phyloP scores from a whole-genome alignment of 2,888 invertebrate species.

The Noctua janthe region DNA sequence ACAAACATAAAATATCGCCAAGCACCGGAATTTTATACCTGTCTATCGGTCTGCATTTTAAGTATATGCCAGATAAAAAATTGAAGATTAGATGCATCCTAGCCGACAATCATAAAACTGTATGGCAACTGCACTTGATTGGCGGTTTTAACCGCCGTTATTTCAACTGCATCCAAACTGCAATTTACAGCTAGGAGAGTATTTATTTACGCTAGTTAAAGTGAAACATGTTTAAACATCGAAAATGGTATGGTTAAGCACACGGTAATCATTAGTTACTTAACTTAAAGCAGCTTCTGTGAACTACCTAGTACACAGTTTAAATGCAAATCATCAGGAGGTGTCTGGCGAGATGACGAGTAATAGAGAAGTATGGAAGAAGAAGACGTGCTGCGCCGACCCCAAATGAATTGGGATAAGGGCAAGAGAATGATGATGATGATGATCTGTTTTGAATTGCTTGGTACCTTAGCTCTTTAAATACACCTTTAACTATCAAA shows the following conservation, averaged over 20 bases:
- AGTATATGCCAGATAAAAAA: neutral
- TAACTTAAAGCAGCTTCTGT: neutral
- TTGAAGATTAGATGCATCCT: neutral
- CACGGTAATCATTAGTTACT: neutral
- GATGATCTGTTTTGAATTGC: neutral
- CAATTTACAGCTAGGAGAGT: too few relatives aligned
- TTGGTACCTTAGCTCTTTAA: neutral
- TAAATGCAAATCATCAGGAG: neutral
- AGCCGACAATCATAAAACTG: too few relatives aligned
- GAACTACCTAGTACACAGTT: neutral
- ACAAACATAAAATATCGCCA: neutral
- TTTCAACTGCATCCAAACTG: too few relatives aligned
- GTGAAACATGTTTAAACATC: neutral
- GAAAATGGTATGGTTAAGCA: neutral
- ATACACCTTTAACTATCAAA: neutral
- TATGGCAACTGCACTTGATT: too few relatives aligned
- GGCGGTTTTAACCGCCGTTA: too few relatives aligned
- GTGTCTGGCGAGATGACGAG: too few relatives aligned
- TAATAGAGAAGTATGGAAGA: too few relatives aligned
- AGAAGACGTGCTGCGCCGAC: too few relatives aligned
- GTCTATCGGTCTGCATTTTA: neutral
- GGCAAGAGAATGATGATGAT: too few relatives aligned
- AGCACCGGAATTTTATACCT: neutral
- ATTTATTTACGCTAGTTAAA: too few relatives aligned
- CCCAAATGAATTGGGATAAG: too few relatives aligned